A percentile compares a stretch with the other conserved stretches of the same genome.
phyloP scores from a whole-genome alignment of 2,888 invertebrate genomes.

The Dorcus hopei region DNA sequence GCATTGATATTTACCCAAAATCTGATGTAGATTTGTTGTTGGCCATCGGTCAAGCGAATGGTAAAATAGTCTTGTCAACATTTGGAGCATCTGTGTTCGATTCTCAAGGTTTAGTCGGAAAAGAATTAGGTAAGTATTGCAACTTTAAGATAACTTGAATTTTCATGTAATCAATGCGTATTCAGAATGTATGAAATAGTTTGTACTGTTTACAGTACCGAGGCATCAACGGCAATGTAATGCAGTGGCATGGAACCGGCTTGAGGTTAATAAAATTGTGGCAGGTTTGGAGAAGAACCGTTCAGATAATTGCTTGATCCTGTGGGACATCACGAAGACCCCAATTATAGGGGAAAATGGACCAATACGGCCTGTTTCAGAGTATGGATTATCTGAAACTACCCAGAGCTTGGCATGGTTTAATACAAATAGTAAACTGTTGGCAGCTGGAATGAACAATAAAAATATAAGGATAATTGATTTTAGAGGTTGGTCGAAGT shows the following conservation, averaged over 20 bases:
- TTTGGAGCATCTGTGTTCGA: slow-evolving; percentile 69
- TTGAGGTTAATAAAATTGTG: slow-evolving; percentile 77
- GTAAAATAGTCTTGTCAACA: slow-evolving; percentile 78
- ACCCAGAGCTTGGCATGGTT: slow-evolving; percentile 86
- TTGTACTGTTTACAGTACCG: slow-evolving; percentile 59
- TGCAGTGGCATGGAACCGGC: slow-evolving; percentile 82
- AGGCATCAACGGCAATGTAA: slow-evolving; percentile 83
- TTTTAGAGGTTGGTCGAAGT: slow-evolving; percentile 66
- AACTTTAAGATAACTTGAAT: background rate
- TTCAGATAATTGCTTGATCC: slow-evolving; percentile 80
- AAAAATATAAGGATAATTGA: slow-evolving; percentile 88
- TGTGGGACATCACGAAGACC: slow-evolving; percentile 75
- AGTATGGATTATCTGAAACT: slow-evolving; percentile 80
- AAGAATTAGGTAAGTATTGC: slow-evolving; percentile 66
- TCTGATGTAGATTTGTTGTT: slow-evolving; percentile 74
- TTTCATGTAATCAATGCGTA: too few relatives aligned
- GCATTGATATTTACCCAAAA: slow-evolving; percentile 81
- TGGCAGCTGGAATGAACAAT: slow-evolving; percentile 87
- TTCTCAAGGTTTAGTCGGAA: slow-evolving; percentile 65
- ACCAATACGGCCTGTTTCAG: slow-evolving; percentile 59
- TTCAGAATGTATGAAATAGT: background rate
- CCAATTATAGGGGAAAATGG: slow-evolving; percentile 30
- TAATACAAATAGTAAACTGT: slow-evolving; percentile 65
- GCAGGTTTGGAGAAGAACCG: slow-evolving; percentile 87
- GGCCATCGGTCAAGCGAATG: slow-evolving; percentile 85